Evolutionary conservation across 2,888 invertebrate genomes (phyloP).

Genomic region (Philereme vetulata): DNA sequence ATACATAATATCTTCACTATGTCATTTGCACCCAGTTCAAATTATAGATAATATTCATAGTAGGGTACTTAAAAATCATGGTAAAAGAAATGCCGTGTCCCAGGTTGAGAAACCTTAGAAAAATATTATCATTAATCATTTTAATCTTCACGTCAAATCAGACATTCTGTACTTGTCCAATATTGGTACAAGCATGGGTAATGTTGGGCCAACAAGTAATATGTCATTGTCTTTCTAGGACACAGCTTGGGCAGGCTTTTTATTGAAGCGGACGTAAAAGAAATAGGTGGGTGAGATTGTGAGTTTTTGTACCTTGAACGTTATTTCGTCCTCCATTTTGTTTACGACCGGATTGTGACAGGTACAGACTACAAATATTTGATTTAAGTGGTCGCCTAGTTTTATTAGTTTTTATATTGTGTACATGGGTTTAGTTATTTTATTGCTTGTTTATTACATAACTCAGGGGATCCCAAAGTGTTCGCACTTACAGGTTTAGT

Average conservation of each 20-base stretch:
- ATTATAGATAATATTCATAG: too few relatives aligned
- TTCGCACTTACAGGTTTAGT: too few relatives aligned
- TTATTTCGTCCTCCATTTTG: slow-evolving; percentile 31
- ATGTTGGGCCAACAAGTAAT: slow-evolving; percentile 32
- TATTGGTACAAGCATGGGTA: slow-evolving; percentile 12
- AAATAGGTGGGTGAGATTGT: slow-evolving; percentile 32
- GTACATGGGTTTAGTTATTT: not conserved
- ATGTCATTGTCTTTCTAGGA: slow-evolving; percentile 37
- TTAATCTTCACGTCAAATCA: too few relatives aligned
- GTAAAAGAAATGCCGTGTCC: too few relatives aligned
- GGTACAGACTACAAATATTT: slow-evolving; percentile 29
- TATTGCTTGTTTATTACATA: not conserved
- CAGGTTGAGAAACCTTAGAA: too few relatives aligned
- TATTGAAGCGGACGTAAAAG: slow-evolving; percentile 34
- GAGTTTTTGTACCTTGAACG: slow-evolving; percentile 33
- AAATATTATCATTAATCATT: too few relatives aligned
- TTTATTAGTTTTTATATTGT: slow-evolving; percentile 5
- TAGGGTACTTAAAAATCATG: too few relatives aligned
- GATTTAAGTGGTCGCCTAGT: slow-evolving; percentile 24
- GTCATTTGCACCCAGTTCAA: too few relatives aligned
- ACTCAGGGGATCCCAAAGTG: too few relatives aligned
- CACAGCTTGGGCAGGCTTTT: slow-evolving; percentile 31
- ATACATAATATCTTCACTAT: too few relatives aligned
- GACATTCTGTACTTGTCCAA: slow-evolving; percentile 4
- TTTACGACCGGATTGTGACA: slow-evolving; percentile 32